Evolutionary conservation across 2,888 invertebrate genomes (phyloP).

Genomic region (Pachymerium ferrugineum): DNA sequence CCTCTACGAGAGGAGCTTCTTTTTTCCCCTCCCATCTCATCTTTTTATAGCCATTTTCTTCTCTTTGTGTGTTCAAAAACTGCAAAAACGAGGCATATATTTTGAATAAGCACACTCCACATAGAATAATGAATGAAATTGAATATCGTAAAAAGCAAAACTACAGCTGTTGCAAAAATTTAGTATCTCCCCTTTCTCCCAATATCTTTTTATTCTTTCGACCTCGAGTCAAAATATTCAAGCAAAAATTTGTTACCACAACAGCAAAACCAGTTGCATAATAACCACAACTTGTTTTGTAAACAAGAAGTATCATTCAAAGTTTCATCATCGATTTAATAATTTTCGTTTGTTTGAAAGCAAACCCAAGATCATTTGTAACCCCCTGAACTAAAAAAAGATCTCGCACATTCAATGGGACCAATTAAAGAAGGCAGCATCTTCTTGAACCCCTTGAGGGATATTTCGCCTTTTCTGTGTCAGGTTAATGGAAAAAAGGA

Average conservation of each 20-base stretch:
- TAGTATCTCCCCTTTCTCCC: too few species aligned
- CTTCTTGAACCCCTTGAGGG: background rate
- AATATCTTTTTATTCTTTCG: too few species aligned
- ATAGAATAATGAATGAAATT: constrained; percentile 1
- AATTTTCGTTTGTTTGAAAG: too few species aligned
- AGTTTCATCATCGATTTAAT: background rate
- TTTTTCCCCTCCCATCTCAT: too few species aligned
- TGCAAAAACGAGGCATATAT: background rate
- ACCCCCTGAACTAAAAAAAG: background rate
- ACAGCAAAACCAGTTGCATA: background rate
- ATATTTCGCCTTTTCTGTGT: constrained; percentile 12
- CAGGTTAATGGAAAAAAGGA: constrained; percentile 10
- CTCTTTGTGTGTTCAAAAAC: background rate
- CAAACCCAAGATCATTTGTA: too few species aligned
- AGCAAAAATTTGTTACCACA: background rate
- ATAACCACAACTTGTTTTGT: background rate
- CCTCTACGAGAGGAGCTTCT: too few species aligned
- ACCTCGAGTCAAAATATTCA: too few species aligned
- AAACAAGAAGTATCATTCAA: background rate
- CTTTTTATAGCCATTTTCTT: background rate
- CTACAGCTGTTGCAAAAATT: background rate
- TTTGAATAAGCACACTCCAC: background rate
- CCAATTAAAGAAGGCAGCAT: constrained; percentile 5
- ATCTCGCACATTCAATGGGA: background rate
- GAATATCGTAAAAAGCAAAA: background rate